Base-by-base conservation (phyloP, 2,888 invertebrate genomes). In the Coelopa pilipes region DNA sequence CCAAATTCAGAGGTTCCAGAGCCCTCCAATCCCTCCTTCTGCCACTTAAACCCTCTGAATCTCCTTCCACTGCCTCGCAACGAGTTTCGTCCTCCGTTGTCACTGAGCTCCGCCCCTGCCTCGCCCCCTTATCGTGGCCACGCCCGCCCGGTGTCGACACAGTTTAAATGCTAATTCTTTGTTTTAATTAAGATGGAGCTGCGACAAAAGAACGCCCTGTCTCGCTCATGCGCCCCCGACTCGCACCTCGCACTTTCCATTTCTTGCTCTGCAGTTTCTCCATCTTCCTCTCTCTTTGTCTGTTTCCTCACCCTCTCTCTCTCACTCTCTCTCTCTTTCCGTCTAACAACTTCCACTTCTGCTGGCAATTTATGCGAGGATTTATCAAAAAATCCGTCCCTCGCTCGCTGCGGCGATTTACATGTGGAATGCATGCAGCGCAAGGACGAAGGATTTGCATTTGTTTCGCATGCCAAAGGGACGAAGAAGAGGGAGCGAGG, bases 91-190 rank as follows among this genome's bases (percentile, higher is more conserved):
- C 34, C 34, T 34, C 34, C 7, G 7, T 34, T 34, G 34, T 34
- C n/a, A n/a, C n/a, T n/a, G n/a, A n/a, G n/a, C n/a, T 34, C 34
- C 34, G 34, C 7, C 34, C 34, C n/a, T 34, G 15, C 34, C 1
- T 10, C 62, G 34, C 12, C 45, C 21, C 15, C 15, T n/a, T 34
- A 34, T 34, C 7, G 47, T 15, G 7, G 45, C 34, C 46, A 63
- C 63, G 17, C 46, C 34, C 34, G 9, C n/a, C 45, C n/a, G 12
- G 45, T 62, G 9, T 53, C 24, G 13, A 50, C 34, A 24, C 24
- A 21, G 45, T 69, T 69, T 46, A 59, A 69, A 69, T 69, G 57
- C 59, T 69, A 69, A 69, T 69, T 69, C 24, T 46, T 17, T n/a
- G n/a, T 69, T 69, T 69, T 47, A 69, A 69, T 69, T 69, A 59